These are phyloP conservation scores for Sacculina carcini DNA, from an alignment of 2,888 invertebrate genomes.

Conservation along the genomic window DNA sequence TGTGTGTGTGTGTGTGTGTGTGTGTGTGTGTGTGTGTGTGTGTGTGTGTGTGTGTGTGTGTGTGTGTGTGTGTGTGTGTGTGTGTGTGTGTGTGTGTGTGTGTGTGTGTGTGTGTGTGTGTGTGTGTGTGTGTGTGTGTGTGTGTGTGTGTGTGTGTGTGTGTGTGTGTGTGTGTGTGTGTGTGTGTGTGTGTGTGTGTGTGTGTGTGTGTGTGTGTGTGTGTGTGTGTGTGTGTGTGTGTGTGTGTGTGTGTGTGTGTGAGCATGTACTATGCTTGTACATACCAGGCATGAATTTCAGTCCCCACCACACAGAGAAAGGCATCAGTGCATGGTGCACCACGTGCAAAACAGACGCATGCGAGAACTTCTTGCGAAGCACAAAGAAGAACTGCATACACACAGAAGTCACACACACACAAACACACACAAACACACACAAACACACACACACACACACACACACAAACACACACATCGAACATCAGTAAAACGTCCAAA, in stretches of 20 bases:
- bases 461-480: no score
- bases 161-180: neutral
- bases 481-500: slow-evolving; percentile 1
- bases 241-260: neutral
- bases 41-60: neutral
- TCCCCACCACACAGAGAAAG: slow-evolving; percentile 86
- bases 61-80: neutral
- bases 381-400: slow-evolving; percentile 58
- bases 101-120: neutral
- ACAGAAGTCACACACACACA: neutral
- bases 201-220: neutral
- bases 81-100: neutral
- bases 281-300: slow-evolving; percentile 77
- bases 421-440: no score
- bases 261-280: slow-evolving; percentile 14
- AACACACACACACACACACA: no score
- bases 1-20: neutral
- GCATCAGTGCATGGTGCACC: slow-evolving; percentile 90
- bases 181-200: neutral
- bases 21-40: neutral
- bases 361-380: slow-evolving; percentile 73
- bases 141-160: neutral
- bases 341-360: slow-evolving; percentile 84
- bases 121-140: neutral
- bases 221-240: neutral